Evolutionary conservation across 2,797 vertebrate genomes (phyloP).

Genomic region (Jordanella pulchra): DNA sequence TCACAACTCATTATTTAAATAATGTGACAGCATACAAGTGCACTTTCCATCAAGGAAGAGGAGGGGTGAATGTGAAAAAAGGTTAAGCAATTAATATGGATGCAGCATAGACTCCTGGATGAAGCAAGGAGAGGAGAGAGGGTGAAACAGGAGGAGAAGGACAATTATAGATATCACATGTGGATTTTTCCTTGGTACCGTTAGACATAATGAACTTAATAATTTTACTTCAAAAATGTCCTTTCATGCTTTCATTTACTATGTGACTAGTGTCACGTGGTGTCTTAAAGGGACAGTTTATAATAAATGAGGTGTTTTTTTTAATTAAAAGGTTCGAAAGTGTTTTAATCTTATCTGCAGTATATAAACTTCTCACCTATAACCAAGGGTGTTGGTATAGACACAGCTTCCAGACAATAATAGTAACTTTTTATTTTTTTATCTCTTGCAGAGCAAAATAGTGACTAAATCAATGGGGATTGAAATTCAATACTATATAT

Average conservation of each 20-base stretch:
- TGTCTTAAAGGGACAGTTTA: neutral
- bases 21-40: conserved; percentile 54
- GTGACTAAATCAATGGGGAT: neutral
- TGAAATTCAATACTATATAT: neutral
- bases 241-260: conserved; percentile 13
- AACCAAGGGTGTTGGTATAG: neutral
- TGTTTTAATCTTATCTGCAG: neutral
- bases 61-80: conserved; percentile 23
- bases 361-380: neutral
- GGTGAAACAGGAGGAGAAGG: conserved; percentile 16
- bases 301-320: neutral
- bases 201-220: conserved; percentile 52
- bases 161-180: conserved; percentile 25
- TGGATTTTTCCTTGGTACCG: conserved; percentile 36
- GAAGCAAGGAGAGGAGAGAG: conserved; percentile 17
- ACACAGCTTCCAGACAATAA: neutral
- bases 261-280: conserved; percentile 3
- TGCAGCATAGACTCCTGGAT: conserved; percentile 28
- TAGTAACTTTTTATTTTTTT: too few relatives aligned
- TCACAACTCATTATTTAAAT: conserved; percentile 59
- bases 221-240: conserved; percentile 41
- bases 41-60: conserved; percentile 45
- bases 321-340: neutral
- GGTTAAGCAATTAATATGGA: conserved; percentile 63
- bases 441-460: neutral